These are phyloP conservation scores for Puma concolor DNA, from an alignment of 2,113 vertebrate species.

Conservation along the genomic window DNA sequence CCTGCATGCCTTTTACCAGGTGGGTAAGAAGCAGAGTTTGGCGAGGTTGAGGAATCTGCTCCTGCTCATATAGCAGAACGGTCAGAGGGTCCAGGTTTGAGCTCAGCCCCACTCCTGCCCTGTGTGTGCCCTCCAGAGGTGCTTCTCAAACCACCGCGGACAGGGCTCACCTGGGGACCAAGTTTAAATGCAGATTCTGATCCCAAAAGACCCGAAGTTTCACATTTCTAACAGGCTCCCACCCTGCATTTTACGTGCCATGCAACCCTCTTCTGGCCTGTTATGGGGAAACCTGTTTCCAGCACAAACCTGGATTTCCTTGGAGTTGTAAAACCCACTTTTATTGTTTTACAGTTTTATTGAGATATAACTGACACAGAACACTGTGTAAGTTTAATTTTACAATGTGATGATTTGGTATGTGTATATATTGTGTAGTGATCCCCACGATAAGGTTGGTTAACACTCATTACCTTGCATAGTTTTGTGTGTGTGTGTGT, in stretches of 20 bases:
- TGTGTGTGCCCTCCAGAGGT: neutral
- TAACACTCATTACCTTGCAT: neutral
- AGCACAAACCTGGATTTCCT: conserved; percentile 46
- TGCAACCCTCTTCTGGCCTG: neutral
- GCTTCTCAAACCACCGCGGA: neutral
- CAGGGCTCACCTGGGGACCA: neutral
- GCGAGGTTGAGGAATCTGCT: neutral
- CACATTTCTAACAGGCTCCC: neutral
- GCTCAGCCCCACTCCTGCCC: accelerated
- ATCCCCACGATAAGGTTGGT: neutral
- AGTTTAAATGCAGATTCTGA: neutral
- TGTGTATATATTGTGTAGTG: neutral
- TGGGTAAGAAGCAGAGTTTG: no score
- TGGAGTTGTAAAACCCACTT: neutral
- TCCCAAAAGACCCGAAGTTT: neutral
- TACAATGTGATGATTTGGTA: neutral
- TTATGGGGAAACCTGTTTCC: neutral
- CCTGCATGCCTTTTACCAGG: neutral
- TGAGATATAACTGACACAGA: neutral
- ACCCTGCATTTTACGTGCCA: neutral
- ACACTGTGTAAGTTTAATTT: neutral
- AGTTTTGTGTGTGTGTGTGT: no score
- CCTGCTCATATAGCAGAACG: accelerated
- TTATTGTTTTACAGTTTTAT: neutral
- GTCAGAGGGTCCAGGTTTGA: no score